A percentile compares a stretch with the other conserved stretches of the same genome.
Conservation (phyloP, 2,888 invertebrate species). For the Itoplectis maculator region DNA sequence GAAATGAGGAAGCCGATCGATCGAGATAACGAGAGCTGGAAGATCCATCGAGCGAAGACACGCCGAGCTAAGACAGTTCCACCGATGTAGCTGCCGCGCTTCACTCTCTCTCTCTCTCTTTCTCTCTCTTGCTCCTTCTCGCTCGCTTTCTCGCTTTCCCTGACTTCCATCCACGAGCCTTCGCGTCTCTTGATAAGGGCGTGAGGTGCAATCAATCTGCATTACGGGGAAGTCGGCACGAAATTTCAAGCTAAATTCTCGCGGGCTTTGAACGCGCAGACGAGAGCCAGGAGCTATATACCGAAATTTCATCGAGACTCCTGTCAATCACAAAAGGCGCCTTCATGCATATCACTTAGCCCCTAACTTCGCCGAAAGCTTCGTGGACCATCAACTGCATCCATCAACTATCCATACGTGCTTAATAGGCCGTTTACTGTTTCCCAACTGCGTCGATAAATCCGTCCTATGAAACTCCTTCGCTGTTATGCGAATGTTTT, state of each 20-base stretch:
- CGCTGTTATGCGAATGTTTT: too few relatives aligned
- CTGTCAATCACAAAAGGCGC: conserved; percentile 46
- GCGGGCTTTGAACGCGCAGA: conserved; percentile 15
- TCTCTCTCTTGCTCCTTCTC: neutral
- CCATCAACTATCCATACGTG: neutral
- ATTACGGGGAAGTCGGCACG: conserved; percentile 56
- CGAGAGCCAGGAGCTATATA: conserved; percentile 9
- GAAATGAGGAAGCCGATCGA: conserved; percentile 14
- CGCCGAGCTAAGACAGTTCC: conserved; percentile 35
- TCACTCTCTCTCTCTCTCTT: neutral
- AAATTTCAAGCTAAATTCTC: conserved; percentile 54
- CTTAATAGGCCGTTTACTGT: neutral
- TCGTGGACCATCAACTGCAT: neutral
- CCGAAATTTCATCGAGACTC: conserved; percentile 59
- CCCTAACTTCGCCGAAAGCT: neutral
- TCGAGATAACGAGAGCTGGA: conserved; percentile 30
- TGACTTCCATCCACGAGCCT: conserved; percentile 1
- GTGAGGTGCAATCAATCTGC: conserved; percentile 60
- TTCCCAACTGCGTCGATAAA: neutral
- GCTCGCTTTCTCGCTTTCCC: conserved; percentile 17
- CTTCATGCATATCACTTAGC: conserved; percentile 27
- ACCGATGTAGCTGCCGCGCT: conserved; percentile 20
- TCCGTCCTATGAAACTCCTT: neutral
- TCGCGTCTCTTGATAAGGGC: conserved; percentile 56
- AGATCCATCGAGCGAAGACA: conserved; percentile 29